Percentiles rank a stretch among this genome's conserved stretches.
These are phyloP conservation scores for Pseudomyrmex flavicornis DNA, from an alignment of 1,140 invertebrate genomes.

Conservation along the genomic window DNA sequence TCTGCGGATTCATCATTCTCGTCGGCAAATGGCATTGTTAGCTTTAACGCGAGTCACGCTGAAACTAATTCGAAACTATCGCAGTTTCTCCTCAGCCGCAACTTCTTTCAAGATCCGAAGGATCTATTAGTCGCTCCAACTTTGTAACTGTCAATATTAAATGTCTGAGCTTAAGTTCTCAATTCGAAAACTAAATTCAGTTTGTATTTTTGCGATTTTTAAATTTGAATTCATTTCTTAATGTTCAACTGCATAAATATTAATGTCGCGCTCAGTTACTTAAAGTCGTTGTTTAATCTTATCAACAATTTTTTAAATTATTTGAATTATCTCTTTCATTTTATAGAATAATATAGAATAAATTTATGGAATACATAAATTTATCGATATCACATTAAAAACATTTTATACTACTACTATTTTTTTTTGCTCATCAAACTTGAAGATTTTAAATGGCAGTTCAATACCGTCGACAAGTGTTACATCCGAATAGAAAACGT, in stretches of 20 bases:
- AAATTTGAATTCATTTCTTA: neutral
- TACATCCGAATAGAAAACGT: neutral
- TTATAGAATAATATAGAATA: neutral
- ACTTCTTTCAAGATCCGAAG: slow-evolving; percentile 22
- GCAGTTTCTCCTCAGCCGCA: slow-evolving; percentile 8
- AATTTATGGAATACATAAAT: neutral
- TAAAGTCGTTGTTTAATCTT: too few species aligned
- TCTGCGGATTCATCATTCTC: slow-evolving; percentile 41
- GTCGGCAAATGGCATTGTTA: neutral
- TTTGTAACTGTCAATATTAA: slow-evolving; percentile 32
- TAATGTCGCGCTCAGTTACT: neutral
- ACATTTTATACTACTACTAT: neutral
- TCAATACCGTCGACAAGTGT: neutral
- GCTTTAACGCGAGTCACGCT: neutral
- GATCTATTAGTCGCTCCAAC: neutral
- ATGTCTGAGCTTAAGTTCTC: slow-evolving; percentile 2
- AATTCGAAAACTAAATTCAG: neutral
- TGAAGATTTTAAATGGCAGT: neutral
- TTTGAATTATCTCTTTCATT: neutral
- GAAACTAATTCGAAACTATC: slow-evolving; percentile 51
- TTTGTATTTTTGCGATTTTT: neutral
- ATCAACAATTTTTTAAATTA: too few species aligned
- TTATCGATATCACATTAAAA: neutral
- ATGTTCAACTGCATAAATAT: neutral
- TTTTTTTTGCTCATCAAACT: neutral